Evolutionary conservation across 1,140 invertebrate species (phyloP).

Genomic region (Callitettix versicolor): DNA sequence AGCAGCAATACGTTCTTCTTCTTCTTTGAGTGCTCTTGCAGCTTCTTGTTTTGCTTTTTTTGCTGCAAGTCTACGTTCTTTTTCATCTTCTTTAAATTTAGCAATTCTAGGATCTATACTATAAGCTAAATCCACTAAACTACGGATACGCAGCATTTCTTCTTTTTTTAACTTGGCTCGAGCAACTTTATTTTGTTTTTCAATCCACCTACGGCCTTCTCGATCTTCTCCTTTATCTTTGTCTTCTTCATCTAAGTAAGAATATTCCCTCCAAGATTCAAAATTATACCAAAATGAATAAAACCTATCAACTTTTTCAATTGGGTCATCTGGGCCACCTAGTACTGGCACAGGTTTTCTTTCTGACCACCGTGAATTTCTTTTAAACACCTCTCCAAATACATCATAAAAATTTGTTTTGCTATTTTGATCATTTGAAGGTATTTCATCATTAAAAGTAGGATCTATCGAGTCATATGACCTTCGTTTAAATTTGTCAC

Average conservation of each 20-base stretch:
- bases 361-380: conserved; percentile 87
- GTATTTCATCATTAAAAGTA: conserved; percentile 81
- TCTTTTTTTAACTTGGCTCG: conserved; percentile 90
- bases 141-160: conserved; percentile 83
- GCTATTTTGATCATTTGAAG: conserved; percentile 53
- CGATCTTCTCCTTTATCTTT: conserved; percentile 94
- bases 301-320: conserved; percentile 71
- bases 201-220: conserved; percentile 92
- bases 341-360: conserved; percentile 76
- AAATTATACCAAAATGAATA: conserved; percentile 94
- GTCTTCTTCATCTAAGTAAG: conserved; percentile 97
- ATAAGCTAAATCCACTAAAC: conserved; percentile 88
- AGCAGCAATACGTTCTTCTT: conserved; percentile 59
- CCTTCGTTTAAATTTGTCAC: conserved; percentile 66
- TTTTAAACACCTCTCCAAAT: conserved; percentile 70
- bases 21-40: conserved; percentile 65
- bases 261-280: conserved; percentile 97
- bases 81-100: conserved; percentile 89
- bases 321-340: conserved; percentile 57
- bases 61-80: conserved; percentile 75
- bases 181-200: conserved; percentile 92
- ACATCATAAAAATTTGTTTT: conserved; percentile 56
- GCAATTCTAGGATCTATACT: conserved; percentile 84
- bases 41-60: conserved; percentile 88
- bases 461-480: conserved; percentile 96